phyloP scores from a whole-genome alignment of 64 coral and sea anemone genomes.

The Astreopora myriophthalma region DNA sequence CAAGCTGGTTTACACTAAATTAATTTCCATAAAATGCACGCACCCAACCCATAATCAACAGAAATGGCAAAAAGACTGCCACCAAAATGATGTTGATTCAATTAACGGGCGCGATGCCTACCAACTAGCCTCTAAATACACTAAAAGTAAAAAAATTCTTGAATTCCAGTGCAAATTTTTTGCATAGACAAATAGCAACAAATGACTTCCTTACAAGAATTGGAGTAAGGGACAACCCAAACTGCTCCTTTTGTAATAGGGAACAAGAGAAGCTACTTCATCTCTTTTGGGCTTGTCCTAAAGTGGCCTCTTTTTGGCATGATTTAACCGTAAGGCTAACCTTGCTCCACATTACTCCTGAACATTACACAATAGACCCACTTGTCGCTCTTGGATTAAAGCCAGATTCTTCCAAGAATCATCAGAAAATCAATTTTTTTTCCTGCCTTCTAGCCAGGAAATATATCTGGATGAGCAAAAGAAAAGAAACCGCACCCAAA shows the following conservation, averaged over 20 bases:
- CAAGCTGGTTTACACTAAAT: conserved; percentile 35
- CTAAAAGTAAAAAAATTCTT: too few species aligned
- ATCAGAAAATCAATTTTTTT: background rate
- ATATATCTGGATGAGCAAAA: conserved; percentile 4
- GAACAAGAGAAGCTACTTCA: background rate
- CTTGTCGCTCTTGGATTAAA: background rate
- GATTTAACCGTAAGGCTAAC: background rate
- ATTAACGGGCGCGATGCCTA: background rate
- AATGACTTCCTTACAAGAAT: conserved; percentile 15
- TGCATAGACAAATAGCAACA: conserved; percentile 24
- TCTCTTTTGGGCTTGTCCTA: conserved; percentile 13
- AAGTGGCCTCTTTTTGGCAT: background rate
- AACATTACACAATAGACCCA: background rate
- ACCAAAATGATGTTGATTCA: background rate
- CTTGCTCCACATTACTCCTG: background rate
- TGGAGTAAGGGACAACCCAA: conserved; percentile 1
- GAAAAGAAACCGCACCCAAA: background rate
- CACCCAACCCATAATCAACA: background rate
- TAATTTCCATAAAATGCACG: background rate
- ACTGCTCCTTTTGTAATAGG: conserved; percentile 6
- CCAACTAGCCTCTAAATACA: background rate
- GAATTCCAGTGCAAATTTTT: background rate
- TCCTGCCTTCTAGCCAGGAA: background rate
- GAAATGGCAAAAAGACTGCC: conserved; percentile 10
- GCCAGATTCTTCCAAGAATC: background rate